A percentile compares a stretch with the other conserved stretches of the same genome.
phyloP scores from a whole-genome alignment of 2,888 invertebrate genomes.

The Morpho helenor region DNA sequence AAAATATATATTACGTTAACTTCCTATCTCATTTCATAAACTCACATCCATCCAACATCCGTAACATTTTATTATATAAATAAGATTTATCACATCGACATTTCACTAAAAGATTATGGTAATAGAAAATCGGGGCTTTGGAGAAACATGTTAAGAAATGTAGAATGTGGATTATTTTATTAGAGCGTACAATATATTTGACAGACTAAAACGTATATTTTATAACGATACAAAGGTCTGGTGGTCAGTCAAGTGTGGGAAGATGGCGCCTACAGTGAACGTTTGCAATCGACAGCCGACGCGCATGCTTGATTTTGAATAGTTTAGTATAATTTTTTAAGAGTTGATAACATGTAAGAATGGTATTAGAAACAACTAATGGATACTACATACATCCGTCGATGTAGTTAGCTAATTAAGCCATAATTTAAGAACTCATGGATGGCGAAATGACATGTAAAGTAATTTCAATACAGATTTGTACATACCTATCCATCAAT shows the following conservation, averaged over 20 bases:
- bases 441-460: too few relatives aligned
- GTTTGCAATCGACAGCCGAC: constrained; percentile 18
- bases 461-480: too few relatives aligned
- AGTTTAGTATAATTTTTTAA: constrained; percentile 35
- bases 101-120: background rate
- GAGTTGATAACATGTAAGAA: too few relatives aligned
- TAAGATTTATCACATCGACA: background rate
- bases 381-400: too few relatives aligned
- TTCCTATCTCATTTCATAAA: too few relatives aligned
- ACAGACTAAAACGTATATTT: constrained; percentile 8
- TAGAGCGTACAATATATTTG: constrained; percentile 10
- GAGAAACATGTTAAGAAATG: constrained; percentile 15
- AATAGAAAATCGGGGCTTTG: constrained; percentile 7
- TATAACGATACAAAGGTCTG: constrained; percentile 14
- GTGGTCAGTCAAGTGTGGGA: constrained; percentile 17
- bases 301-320: constrained; percentile 20
- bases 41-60: too few relatives aligned
- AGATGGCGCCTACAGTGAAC: constrained; percentile 23
- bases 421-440: too few relatives aligned
- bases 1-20: too few relatives aligned
- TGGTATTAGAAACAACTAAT: too few relatives aligned
- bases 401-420: too few relatives aligned
- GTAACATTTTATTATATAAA: background rate
- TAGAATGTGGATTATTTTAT: constrained; percentile 10
- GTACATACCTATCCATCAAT: too few relatives aligned